Evolutionary conservation across 2,888 invertebrate genomes (phyloP), one percentile per base, ranked within the genome.

Genomic region (Drosophila atripex): DNA sequence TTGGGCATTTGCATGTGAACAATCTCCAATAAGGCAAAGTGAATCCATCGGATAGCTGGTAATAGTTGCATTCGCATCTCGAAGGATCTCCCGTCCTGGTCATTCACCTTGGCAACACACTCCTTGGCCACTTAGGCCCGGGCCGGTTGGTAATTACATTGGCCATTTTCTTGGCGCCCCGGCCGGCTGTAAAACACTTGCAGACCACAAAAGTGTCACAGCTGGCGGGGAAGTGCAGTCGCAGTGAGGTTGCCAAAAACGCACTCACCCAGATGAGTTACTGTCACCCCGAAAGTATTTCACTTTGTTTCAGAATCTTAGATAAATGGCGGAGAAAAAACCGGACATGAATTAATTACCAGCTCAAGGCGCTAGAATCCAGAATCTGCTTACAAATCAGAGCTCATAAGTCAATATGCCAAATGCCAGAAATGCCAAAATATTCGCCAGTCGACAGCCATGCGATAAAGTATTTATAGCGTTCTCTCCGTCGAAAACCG

Each of bases 371-470:
- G 78, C 60, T 70, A 71, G 76, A 84, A 82, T 86, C 82, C 74
- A 66, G 76, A 84, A 82, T 86, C 82, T 78, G 85, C 85, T 82
- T 86, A 86, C 82, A 82, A 82, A 86, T 86, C 87, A 86, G 78
- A 63, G 87, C 78, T 82, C 82, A 82, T 82, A 82, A 82, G 82
- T 82, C 82, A 82, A 82, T 86, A 82, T 82, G 87, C 82, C 82
- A 86, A 84, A 76, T 86, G 80, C 86, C 80, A 83, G 68, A 80
- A 76, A 79, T 74, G 66, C 57, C 53, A 74, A 78, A 53, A 71
- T 61, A 51, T 65, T 46, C 50, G 58, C 52, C 85, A 73, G 75
- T 64, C 64, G 59, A 57, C 60, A 60, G 46, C 65, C 68, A 60
- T 9, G 23, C 78, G 66, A 86, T 82, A 82, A 82, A 82, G 80